A percentile compares a stretch with the other conserved stretches of the same genome.
Evolutionary conservation across 92 coral and sea anemone species (phyloP).

Genomic region (Epizoanthus rinbou): DNA sequence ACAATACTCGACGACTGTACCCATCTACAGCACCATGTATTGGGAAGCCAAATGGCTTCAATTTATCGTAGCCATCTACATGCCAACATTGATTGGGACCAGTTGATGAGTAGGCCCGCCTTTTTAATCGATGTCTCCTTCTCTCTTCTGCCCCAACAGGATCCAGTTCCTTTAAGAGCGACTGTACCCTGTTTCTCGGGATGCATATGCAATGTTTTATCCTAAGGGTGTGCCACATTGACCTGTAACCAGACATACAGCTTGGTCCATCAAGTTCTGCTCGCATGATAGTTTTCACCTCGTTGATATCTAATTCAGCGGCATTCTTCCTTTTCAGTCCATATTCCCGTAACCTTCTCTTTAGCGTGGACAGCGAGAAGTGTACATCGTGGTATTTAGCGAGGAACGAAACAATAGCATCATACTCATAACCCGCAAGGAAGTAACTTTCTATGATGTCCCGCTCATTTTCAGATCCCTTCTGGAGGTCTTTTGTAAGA

Average conservation of each 20-base stretch:
- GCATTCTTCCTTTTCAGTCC: constrained; percentile 35
- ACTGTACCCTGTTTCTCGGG: background rate
- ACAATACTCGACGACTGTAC: constrained; percentile 48
- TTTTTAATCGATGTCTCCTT: background rate
- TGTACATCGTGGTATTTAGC: constrained; percentile 36
- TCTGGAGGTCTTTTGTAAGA: too few relatives aligned
- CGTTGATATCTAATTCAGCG: too few relatives aligned
- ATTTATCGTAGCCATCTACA: constrained; percentile 59
- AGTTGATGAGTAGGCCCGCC: background rate
- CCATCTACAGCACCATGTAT: constrained; percentile 57
- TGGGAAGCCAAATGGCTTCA: constrained; percentile 59
- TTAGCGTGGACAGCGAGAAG: constrained; percentile 41
- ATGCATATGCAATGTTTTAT: constrained; percentile 14
- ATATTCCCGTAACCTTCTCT: constrained; percentile 26
- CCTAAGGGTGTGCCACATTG: constrained; percentile 39
- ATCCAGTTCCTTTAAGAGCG: constrained; percentile 4
- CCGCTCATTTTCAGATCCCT: too few relatives aligned
- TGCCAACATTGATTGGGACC: constrained; percentile 58
- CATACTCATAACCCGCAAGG: constrained; percentile 35
- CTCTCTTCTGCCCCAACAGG: constrained; percentile 28
- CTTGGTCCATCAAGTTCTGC: constrained; percentile 40
- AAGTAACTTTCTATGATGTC: constrained; percentile 44
- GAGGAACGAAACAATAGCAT: constrained; percentile 37
- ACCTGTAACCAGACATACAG: constrained; percentile 30
- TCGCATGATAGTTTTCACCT: constrained; percentile 22